Conservation (phyloP, 2,888 invertebrate genomes). For the Agonopterix heracliana region DNA sequence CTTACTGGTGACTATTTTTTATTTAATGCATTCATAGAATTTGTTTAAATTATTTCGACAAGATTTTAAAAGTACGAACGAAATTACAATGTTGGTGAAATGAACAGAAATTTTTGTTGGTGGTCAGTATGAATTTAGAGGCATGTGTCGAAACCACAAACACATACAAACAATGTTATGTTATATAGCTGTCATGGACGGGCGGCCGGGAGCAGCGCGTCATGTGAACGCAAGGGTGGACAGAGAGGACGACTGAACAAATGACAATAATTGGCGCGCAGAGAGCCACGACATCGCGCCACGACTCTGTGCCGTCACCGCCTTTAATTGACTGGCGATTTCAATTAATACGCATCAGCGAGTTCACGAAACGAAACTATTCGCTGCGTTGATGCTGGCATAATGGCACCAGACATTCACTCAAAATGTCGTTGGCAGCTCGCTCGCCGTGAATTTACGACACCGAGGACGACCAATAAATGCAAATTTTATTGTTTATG, state of each 20-base stretch:
- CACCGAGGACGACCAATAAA: conserved; percentile 70
- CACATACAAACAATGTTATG: too few relatives aligned
- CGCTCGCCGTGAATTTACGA: conserved; percentile 64
- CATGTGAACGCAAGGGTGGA: neutral
- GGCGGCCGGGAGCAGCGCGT: too few relatives aligned
- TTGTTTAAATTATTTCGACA: too few relatives aligned
- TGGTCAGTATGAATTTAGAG: too few relatives aligned
- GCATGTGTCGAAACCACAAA: too few relatives aligned
- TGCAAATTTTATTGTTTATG: conserved; percentile 76
- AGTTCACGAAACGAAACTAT: conserved; percentile 53
- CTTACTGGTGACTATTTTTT: too few relatives aligned
- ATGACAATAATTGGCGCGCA: conserved; percentile 61
- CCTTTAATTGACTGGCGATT: conserved; percentile 68
- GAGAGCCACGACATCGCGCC: conserved; percentile 40
- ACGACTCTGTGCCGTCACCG: conserved; percentile 38
- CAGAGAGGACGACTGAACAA: conserved; percentile 49
- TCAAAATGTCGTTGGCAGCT: conserved; percentile 70
- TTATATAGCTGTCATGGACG: too few relatives aligned
- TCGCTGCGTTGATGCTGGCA: conserved; percentile 35
- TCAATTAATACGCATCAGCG: conserved; percentile 61
- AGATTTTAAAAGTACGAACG: too few relatives aligned
- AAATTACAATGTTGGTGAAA: too few relatives aligned
- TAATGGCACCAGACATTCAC: conserved; percentile 62
- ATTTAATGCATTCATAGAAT: too few relatives aligned
- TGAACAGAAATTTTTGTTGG: too few relatives aligned